Evolutionary conservation across 1,140 invertebrate genomes (phyloP), one percentile per base, ranked within the genome.

Genomic region (Drosophila navojoa): DNA sequence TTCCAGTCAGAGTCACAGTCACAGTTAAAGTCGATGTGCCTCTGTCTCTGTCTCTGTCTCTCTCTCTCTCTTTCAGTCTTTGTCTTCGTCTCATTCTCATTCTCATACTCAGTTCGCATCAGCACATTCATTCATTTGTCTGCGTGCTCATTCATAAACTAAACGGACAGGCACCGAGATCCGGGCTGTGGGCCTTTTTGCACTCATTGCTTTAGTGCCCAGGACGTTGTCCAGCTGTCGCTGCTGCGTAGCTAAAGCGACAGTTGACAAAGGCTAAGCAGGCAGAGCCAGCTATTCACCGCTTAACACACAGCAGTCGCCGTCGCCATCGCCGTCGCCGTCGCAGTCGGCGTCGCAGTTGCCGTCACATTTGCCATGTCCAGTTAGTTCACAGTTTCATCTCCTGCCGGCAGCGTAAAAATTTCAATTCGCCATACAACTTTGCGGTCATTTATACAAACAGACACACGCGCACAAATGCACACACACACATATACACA

Each of bases 181-280:
- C 40, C 50, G 47, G 58, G 50, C 45, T 57, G 44, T 45, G 22
- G 22, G 6, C 22, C 16, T 54, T 25, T 44, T 27, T 13, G 22
- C 11, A 16, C 15, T 29, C 50, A 53, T 53, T 53, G 50, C 50
- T 53, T 35, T 35, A 3, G 15, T 35, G 52, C 27, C 71, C 55
- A 57, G 68, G 19, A 64, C 58, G 50, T 50, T 73, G 60, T 80
- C 79, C 81, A 85, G 74, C 81, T 85, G 77, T 74, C 63, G 72
- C 54, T 63, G 59, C 45, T 61, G 50, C 70, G 72, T 77, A 76
- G 53, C 77, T 85, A 85, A 85, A 79, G 82, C 81, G 81, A 86
- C 81, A 86, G 82, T 86, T 86, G 81, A 86, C 81, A 85, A 85
- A 85, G 81, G 81, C 81, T 86, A 86, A 86, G 81, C 81, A 86